phyloP scores from a whole-genome alignment of 2,888 invertebrate genomes.

The Icerya purchasi region DNA sequence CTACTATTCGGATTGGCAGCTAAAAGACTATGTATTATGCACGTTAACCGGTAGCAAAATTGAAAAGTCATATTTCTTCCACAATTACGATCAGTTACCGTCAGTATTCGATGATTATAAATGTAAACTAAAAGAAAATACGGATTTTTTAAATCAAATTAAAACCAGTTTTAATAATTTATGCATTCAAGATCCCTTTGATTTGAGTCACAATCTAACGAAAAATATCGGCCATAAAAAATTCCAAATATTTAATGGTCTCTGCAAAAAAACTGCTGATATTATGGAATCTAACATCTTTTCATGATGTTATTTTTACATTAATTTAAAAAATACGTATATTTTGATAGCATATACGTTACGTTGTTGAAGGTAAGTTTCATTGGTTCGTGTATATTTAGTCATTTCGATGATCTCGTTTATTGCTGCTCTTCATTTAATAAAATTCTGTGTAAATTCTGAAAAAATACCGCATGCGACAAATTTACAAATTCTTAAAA shows the following conservation, averaged over 20 bases:
- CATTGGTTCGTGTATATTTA: too few relatives aligned
- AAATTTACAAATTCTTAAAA: too few relatives aligned
- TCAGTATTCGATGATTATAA: slow-evolving; percentile 1
- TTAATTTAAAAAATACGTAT: not conserved
- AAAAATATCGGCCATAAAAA: slow-evolving; percentile 13
- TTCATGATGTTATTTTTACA: not conserved
- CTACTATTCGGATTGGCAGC: slow-evolving; percentile 10
- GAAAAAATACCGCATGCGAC: too few relatives aligned
- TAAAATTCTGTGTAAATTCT: too few relatives aligned
- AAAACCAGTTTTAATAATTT: slow-evolving; percentile 11
- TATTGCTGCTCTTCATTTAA: too few relatives aligned
- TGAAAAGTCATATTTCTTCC: slow-evolving; percentile 8
- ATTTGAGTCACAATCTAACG: slow-evolving; percentile 17
- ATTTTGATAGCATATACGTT: not conserved
- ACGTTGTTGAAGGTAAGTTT: not conserved
- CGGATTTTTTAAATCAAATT: slow-evolving; percentile 4
- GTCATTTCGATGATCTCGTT: too few relatives aligned
- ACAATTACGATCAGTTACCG: slow-evolving; percentile 17
- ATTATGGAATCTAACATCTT: slow-evolving; percentile 6
- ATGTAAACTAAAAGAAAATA: slow-evolving; percentile 2
- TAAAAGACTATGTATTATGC: slow-evolving; percentile 13
- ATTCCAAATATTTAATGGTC: slow-evolving; percentile 7
- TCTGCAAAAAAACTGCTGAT: slow-evolving; percentile 12
- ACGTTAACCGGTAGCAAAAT: slow-evolving; percentile 9
- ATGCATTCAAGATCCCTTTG: slow-evolving; percentile 18